A percentile compares a stretch with the other conserved stretches of the same genome.
phyloP scores from a whole-genome alignment of 2,797 vertebrate species.

The Darevskia nairensis region DNA sequence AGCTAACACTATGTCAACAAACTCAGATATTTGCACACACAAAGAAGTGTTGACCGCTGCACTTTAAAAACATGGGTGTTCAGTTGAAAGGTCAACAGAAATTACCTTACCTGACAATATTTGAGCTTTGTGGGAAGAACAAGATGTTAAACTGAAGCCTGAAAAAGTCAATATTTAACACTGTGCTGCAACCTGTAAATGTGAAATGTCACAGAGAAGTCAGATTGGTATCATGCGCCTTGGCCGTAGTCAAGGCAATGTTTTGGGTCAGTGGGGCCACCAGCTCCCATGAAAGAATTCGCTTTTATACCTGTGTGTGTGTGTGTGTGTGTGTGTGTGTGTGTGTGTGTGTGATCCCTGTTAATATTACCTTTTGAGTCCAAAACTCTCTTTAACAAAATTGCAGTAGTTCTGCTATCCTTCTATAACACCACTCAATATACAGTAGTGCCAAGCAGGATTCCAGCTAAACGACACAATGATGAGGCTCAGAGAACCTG shows the following conservation, averaged over 20 bases:
- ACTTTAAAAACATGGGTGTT: conserved; percentile 62
- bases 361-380: neutral
- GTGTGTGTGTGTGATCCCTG: too few species aligned
- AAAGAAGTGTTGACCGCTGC: conserved; percentile 38
- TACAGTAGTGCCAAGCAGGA: neutral
- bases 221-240: neutral
- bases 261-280: neutral
- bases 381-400: neutral
- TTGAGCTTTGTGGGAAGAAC: conserved; percentile 70
- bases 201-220: neutral
- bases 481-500: neutral
- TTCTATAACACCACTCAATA: too few species aligned
- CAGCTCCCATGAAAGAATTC: neutral
- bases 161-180: conserved; percentile 58
- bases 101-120: conserved; percentile 61
- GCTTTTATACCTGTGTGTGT: neutral
- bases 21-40: neutral
- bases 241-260: neutral
- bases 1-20: conserved; percentile 43
- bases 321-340: too few species aligned
- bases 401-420: neutral
- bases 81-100: conserved; percentile 66
- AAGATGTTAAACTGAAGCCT: conserved; percentile 50
- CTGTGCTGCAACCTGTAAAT: neutral
- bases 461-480: neutral